Evolutionary conservation across 1,140 invertebrate genomes (phyloP).

Genomic region (Drosophila sp.): DNA sequence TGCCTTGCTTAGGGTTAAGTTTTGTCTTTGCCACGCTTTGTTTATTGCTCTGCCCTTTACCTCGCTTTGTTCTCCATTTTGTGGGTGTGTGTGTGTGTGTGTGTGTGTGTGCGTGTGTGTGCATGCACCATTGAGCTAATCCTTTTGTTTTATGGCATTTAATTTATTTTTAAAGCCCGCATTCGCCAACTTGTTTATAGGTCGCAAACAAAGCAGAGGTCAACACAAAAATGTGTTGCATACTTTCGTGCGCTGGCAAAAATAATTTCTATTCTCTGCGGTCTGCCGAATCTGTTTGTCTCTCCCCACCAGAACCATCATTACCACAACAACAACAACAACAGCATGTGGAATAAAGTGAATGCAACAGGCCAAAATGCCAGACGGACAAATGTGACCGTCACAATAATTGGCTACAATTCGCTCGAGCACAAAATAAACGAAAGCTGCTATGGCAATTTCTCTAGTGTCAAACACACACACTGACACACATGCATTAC

Average conservation of each 20-base stretch:
- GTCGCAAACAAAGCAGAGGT: conserved; percentile 58
- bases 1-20: conserved; percentile 79
- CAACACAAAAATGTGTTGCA: conserved; percentile 39
- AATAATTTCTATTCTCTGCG: conserved; percentile 15
- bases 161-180: conserved; percentile 80
- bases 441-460: conserved; percentile 17
- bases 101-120: conserved; percentile 17
- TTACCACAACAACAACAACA: not conserved
- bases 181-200: conserved; percentile 59
- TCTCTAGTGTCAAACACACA: conserved; percentile 17
- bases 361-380: conserved; percentile 68
- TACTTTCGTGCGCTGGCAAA: conserved; percentile 42
- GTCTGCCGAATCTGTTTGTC: conserved; percentile 11
- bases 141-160: conserved; percentile 82
- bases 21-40: conserved; percentile 78
- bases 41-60: conserved; percentile 56
- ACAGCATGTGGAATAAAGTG: conserved; percentile 21
- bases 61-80: not conserved
- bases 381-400: conserved; percentile 27
- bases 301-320: no score
- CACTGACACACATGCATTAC: conserved; percentile 1
- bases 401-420: conserved; percentile 67
- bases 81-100: not conserved
- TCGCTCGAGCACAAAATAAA: conserved; percentile 23
- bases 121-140: conserved; percentile 63